phyloP scores from a whole-genome alignment of 1,140 invertebrate species.

The Frieseomelitta varia region DNA sequence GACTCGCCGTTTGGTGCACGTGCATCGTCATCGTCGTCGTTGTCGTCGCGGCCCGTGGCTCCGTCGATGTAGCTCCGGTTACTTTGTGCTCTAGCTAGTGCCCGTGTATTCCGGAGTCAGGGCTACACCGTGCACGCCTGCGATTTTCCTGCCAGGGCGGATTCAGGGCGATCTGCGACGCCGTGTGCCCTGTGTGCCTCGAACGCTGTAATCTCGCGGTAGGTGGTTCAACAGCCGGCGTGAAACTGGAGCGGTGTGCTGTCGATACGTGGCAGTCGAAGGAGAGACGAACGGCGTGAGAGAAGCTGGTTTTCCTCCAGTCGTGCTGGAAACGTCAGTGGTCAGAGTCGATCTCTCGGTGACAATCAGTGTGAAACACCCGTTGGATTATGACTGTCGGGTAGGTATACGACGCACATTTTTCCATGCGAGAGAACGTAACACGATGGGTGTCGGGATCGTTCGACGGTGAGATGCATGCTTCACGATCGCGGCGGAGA shows the following conservation, averaged over 20 bases:
- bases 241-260: slow-evolving; percentile 22
- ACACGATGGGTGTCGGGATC: background rate
- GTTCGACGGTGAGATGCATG: no score
- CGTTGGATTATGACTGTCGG: slow-evolving; percentile 68
- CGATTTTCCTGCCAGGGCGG: background rate
- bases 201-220: background rate
- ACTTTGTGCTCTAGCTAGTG: no score
- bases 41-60: no score
- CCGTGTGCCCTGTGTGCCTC: background rate
- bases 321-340: background rate
- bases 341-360: slow-evolving; percentile 12
- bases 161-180: background rate
- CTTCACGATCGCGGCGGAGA: no score
- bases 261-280: background rate
- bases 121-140: no score
- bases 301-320: background rate
- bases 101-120: no score
- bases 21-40: slow-evolving; percentile 7
- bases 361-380: slow-evolving; percentile 50
- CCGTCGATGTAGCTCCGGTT: no score
- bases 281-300: background rate
- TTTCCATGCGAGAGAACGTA: no score
- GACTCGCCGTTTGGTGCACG: slow-evolving; percentile 19
- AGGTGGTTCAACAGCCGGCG: background rate
- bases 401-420: slow-evolving; percentile 46